Base-by-base conservation (phyloP, 2,113 vertebrate genomes). In the Seriola rivoliana region DNA sequence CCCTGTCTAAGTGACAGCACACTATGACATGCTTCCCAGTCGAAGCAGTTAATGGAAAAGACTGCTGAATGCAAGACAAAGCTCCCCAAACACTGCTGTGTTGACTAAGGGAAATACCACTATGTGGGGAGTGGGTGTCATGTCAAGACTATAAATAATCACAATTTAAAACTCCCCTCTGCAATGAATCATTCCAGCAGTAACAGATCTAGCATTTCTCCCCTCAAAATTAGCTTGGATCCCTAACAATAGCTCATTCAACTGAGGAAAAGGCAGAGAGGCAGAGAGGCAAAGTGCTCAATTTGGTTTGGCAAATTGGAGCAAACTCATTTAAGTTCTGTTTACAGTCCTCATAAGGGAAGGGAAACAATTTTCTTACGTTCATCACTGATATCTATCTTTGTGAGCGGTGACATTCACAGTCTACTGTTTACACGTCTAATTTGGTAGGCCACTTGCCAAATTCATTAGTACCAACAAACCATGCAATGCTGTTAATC, bases 81-180 rank as follows among this genome's bases (percentile, higher is more conserved):
- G 88, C 88, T 91, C 75, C 89, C 84, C 88, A 94, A 94, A 93
- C 93, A 94, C 71, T 82, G 84, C 74, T 86, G 54, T 93, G 93
- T 93, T 94, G 93, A 93, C 91, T 81, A 57, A 93, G 85, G 93
- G 93, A 95, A 95, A 94, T 94, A 89, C 91, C 93, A 92, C 89
- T 81, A 91, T 91, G 89, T 91, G 88, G 87, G 88, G 89, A 89
- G 87, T 88, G 88, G 89, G 88, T 91, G 90, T 90, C 90, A 91
- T 91, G 92, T 93, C 91, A 92, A 64, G 84, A 89, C 90, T 90
- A 92, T 93, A 94, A 94, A 95, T 93, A 93, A 94, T 93, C 88
- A 88, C 89, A 88, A 88, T 65, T 92, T 88, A 86, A 84, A 91
- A 84, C 73, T 78, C 78, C 68, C 75, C 65, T 50, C 82, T 78